phyloP scores from a whole-genome alignment of 2,113 vertebrate species.

The Semnornis frantzii region DNA sequence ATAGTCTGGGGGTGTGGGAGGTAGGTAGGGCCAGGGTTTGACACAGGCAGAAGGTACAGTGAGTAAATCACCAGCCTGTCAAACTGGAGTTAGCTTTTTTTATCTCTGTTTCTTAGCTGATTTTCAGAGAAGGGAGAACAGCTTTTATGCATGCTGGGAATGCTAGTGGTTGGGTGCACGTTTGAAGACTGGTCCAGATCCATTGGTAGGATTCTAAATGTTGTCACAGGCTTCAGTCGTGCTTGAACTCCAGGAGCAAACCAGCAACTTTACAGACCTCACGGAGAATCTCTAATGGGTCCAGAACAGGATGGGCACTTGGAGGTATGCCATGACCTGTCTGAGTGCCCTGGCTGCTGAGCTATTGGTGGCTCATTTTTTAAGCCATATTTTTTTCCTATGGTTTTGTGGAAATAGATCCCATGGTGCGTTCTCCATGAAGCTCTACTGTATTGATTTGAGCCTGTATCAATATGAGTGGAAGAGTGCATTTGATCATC shows the following conservation, averaged over 20 bases:
- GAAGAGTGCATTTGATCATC: background rate
- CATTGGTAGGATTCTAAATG: background rate
- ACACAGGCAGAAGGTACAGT: background rate
- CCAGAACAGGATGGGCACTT: background rate
- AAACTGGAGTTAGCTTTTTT: background rate
- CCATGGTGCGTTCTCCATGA: background rate
- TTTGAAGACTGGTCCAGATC: background rate
- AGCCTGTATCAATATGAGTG: background rate
- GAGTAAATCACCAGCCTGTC: background rate
- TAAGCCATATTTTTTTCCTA: background rate
- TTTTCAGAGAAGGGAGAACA: constrained; percentile 16
- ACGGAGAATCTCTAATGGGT: background rate
- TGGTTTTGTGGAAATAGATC: background rate
- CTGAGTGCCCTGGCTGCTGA: background rate
- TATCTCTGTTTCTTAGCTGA: background rate
- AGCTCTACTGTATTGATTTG: background rate
- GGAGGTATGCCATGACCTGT: background rate
- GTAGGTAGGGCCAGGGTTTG: background rate
- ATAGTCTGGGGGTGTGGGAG: background rate
- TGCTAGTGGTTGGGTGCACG: background rate
- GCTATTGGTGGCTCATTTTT: background rate
- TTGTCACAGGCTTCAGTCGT: background rate
- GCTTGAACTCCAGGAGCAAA: background rate
- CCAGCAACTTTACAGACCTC: background rate
- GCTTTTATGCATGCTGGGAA: background rate